phyloP scores from a whole-genome alignment of 2,113 vertebrate genomes.

The Serilophus lunatus region DNA sequence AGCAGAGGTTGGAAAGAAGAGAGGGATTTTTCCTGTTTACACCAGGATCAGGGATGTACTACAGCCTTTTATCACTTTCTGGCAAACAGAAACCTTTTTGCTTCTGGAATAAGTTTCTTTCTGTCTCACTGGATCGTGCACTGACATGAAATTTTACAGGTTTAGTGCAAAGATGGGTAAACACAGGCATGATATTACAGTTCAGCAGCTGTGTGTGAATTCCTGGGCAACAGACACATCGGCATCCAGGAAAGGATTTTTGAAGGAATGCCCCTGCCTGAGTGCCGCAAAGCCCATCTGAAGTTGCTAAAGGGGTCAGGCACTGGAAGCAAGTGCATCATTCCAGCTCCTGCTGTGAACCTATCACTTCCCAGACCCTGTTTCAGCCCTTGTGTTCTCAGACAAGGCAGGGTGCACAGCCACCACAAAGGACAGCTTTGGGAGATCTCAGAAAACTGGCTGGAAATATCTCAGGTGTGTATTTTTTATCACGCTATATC shows the following conservation, averaged over 20 bases:
- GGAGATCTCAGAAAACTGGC: accelerated
- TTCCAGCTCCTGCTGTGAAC: not conserved
- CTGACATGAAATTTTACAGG: not conserved
- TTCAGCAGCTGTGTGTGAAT: not conserved
- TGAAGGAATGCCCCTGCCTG: not conserved
- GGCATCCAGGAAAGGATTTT: not conserved
- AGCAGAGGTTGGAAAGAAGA: not conserved
- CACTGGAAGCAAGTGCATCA: accelerated
- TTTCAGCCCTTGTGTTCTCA: not conserved
- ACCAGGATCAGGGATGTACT: not conserved
- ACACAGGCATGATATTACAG: not conserved
- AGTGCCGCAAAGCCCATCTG: not conserved
- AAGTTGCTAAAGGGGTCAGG: not conserved
- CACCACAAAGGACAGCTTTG: not conserved
- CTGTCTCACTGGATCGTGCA: not conserved
- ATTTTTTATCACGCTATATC: not conserved
- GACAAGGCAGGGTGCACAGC: accelerated
- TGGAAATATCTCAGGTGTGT: not conserved
- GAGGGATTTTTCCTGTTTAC: not conserved
- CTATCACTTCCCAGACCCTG: not conserved
- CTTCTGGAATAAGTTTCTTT: not conserved
- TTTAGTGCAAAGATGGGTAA: not conserved
- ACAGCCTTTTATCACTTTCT: not conserved
- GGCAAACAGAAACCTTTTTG: not conserved
- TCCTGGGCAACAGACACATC: not conserved